phyloP scores from a whole-genome alignment of 2,888 invertebrate species.

The Camponotus fellah region DNA sequence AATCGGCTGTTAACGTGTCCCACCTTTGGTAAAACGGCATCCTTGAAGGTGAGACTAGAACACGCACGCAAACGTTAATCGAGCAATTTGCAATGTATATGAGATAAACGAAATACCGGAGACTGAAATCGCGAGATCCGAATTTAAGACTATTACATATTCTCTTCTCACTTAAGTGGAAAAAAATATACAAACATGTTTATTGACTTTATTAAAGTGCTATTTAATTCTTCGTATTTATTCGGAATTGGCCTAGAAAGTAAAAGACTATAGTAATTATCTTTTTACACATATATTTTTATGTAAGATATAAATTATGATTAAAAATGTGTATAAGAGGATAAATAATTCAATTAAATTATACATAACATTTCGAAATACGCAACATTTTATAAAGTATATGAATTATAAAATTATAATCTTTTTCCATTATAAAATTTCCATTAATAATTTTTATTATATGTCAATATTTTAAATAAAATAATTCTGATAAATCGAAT shows the following conservation, averaged over 20 bases:
- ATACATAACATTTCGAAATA: not conserved
- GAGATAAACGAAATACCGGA: not conserved
- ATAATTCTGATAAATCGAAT: not conserved
- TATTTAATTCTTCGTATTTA: not conserved
- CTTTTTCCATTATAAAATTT: not conserved
- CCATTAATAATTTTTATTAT: not conserved
- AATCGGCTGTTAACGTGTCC: slow-evolving; percentile 93
- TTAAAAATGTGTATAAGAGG: not conserved
- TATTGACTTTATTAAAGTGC: not conserved
- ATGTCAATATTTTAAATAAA: not conserved
- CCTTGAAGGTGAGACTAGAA: slow-evolving; percentile 88
- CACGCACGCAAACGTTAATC: not conserved
- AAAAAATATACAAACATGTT: not conserved
- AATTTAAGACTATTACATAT: not conserved
- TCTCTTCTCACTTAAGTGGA: not conserved
- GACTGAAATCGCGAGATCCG: not conserved
- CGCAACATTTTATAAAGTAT: not conserved
- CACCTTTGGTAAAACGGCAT: slow-evolving; percentile 91
- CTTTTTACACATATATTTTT: not conserved
- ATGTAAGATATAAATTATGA: not conserved
- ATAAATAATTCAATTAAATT: not conserved
- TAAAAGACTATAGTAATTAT: not conserved
- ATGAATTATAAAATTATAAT: not conserved
- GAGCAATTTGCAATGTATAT: not conserved
- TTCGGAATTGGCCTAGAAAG: not conserved